phyloP scores from a whole-genome alignment of 2,888 invertebrate species.

The Meloe dianella region DNA sequence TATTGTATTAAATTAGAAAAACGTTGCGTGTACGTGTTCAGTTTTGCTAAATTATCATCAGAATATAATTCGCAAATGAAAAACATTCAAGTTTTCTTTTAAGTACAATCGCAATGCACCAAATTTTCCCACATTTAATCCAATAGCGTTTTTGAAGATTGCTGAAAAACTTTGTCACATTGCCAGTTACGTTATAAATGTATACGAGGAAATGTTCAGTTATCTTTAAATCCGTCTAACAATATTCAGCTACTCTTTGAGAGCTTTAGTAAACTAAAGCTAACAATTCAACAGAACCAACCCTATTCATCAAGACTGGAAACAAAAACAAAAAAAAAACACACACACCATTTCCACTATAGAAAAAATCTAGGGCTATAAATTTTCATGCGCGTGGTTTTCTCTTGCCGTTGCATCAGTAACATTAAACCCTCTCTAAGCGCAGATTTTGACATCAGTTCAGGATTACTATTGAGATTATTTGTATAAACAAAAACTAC shows the following conservation, averaged over 20 bases:
- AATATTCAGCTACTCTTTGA: neutral
- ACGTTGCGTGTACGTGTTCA: no score
- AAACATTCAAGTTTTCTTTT: no score
- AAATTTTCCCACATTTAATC: no score
- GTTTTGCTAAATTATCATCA: no score
- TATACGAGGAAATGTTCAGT: slow-evolving; percentile 1
- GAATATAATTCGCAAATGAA: no score
- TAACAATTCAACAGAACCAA: slow-evolving; percentile 17
- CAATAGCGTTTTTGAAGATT: neutral
- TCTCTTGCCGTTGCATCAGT: slow-evolving; percentile 11
- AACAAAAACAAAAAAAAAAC: neutral
- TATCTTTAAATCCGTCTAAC: neutral
- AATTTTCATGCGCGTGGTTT: slow-evolving; percentile 24
- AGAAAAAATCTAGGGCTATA: slow-evolving; percentile 25
- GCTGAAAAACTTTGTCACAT: neutral
- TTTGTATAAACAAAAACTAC: neutral
- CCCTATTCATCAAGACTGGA: slow-evolving; percentile 26
- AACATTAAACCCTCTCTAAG: neutral
- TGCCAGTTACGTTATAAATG: neutral
- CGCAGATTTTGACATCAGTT: neutral
- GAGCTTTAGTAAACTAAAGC: slow-evolving; percentile 11
- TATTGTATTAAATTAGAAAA: no score
- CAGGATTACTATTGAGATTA: neutral
- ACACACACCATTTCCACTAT: slow-evolving; percentile 25
- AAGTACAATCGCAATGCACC: no score